Evolutionary conservation across 2,888 invertebrate genomes (phyloP).

Genomic region (Alcis repandata): DNA sequence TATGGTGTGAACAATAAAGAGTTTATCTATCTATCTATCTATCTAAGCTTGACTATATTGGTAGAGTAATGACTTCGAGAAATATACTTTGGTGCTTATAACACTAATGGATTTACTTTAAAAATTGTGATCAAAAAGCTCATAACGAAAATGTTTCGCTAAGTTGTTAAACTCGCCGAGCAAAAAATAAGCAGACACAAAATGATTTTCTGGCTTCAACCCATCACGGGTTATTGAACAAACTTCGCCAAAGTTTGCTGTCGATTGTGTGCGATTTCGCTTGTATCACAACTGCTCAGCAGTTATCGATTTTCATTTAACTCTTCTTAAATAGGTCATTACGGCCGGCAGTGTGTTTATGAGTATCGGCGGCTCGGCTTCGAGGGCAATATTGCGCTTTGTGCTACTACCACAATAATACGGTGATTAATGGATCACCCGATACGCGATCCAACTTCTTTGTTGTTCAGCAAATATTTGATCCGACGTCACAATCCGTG

Average conservation of each 20-base stretch:
- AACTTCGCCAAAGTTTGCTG: constrained; percentile 29
- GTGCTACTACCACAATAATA: constrained; percentile 78
- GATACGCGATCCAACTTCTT: constrained; percentile 78
- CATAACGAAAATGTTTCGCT: constrained; percentile 27
- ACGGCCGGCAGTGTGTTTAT: constrained; percentile 75
- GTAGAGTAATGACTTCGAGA: constrained; percentile 4
- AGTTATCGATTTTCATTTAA: constrained; percentile 81
- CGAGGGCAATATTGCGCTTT: constrained; percentile 82
- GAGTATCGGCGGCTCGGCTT: constrained; percentile 69
- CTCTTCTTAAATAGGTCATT: constrained; percentile 80
- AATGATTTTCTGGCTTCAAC: constrained; percentile 35
- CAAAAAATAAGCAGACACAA: constrained; percentile 35
- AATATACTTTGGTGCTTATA: constrained; percentile 10
- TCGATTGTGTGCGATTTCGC: constrained; percentile 46
- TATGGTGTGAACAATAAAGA: no score
- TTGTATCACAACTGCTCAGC: constrained; percentile 56
- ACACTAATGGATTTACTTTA: constrained; percentile 23
- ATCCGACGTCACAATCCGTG: constrained; percentile 74
- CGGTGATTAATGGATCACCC: constrained; percentile 82
- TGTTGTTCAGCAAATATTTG: constrained; percentile 83
- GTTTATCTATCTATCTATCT: not conserved
- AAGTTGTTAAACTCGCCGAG: constrained; percentile 27
- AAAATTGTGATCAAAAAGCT: constrained; percentile 35
- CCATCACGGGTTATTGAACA: constrained; percentile 40
- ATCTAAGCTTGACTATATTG: not conserved